Conservation (phyloP, 2,888 invertebrate species). For the Philonicus albiceps region DNA sequence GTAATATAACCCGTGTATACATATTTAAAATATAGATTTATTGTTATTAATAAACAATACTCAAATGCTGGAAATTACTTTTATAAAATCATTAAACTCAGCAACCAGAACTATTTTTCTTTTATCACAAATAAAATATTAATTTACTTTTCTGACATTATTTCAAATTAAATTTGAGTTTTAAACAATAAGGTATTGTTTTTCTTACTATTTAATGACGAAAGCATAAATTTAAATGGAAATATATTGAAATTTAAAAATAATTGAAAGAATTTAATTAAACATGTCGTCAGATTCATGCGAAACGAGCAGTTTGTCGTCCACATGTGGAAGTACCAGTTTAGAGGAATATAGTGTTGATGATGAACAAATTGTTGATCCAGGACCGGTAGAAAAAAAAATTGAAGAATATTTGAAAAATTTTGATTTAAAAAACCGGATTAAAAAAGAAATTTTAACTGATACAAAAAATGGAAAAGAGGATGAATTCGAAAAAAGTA, state of each 20-base stretch:
- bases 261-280: not conserved
- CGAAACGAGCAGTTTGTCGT: not conserved
- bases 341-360: not conserved
- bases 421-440: not conserved
- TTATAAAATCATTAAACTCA: not conserved
- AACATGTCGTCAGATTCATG: not conserved
- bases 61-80: no score
- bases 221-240: not conserved
- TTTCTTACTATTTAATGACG: not conserved
- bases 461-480: not conserved
- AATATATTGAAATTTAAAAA: not conserved
- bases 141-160: not conserved
- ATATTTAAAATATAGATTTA: no score
- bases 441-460: not conserved
- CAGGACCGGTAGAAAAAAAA: not conserved
- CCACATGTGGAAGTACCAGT: not conserved
- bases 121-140: not conserved
- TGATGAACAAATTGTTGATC: not conserved
- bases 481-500: not conserved
- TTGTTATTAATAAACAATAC: no score
- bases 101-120: not conserved
- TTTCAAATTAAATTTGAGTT: not conserved
- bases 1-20: no score
- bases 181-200: not conserved
- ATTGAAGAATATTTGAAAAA: conserved; percentile 19